phyloP scores from a whole-genome alignment of 2,888 invertebrate species.

The Rhopalosiphum nymphaeae region DNA sequence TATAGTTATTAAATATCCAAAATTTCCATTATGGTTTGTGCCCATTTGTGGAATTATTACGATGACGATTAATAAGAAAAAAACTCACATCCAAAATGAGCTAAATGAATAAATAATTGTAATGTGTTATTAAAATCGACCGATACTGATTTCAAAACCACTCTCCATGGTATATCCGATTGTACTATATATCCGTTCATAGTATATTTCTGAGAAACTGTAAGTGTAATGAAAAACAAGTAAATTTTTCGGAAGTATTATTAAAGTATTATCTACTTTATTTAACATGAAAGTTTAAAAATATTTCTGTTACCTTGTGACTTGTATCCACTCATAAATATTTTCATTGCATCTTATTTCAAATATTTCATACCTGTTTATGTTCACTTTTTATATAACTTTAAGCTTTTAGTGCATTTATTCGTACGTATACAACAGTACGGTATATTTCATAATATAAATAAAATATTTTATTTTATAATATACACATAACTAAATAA shows the following conservation, averaged over 20 bases:
- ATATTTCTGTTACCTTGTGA: background rate
- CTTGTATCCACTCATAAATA: background rate
- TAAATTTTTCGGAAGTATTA: background rate
- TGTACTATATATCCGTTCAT: too few species aligned
- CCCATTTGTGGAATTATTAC: background rate
- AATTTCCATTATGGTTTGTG: background rate
- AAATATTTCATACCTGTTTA: background rate
- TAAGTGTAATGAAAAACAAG: background rate
- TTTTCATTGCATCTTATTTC: background rate
- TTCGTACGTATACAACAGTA: background rate
- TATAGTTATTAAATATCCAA: background rate
- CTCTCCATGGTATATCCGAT: background rate
- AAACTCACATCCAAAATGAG: background rate
- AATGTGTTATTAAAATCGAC: slow-evolving; percentile 28
- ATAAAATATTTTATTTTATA: background rate
- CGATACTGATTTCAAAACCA: slow-evolving; percentile 28
- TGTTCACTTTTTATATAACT: background rate
- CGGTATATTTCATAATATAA: background rate
- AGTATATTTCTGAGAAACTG: background rate
- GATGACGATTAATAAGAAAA: background rate
- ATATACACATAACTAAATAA: background rate
- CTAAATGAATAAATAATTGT: background rate
- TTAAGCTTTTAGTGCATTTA: background rate
- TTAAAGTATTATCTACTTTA: background rate
- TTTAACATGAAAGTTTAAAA: background rate